These are phyloP conservation scores for Stercorarius parasiticus DNA, from an alignment of 2,113 vertebrate genomes.

Conservation along the genomic window DNA sequence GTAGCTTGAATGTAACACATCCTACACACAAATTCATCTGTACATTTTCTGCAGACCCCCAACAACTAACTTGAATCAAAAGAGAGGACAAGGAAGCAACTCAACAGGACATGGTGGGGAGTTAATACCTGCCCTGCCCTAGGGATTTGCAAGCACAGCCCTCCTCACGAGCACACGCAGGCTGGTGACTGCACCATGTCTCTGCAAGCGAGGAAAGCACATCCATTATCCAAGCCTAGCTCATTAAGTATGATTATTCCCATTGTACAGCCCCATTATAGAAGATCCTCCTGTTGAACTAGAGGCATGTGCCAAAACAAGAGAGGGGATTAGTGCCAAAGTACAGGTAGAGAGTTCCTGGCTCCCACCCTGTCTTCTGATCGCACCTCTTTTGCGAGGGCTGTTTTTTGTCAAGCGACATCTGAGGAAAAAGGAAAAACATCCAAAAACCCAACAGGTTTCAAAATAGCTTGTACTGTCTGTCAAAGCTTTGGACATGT, in stretches of 20 bases:
- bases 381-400: accelerated
- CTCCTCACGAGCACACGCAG: neutral
- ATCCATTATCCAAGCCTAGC: neutral
- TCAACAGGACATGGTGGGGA: neutral
- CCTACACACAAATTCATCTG: neutral
- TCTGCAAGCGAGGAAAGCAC: neutral
- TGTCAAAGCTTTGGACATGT: constrained; percentile 16
- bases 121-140: neutral
- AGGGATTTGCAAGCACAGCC: neutral
- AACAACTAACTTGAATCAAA: neutral
- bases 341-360: neutral
- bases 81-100: neutral
- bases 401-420: neutral
- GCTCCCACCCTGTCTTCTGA: neutral
- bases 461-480: constrained; percentile 4
- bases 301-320: neutral
- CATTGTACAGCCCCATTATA: neutral
- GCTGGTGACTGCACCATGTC: neutral
- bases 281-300: neutral
- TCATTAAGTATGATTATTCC: neutral
- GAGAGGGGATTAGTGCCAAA: neutral
- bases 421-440: neutral
- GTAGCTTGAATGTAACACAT: neutral
- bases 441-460: neutral
- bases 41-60: neutral